Evolutionary conservation across 37 sponge, comb jelly and placozoan genomes (phyloP).

Genomic region (Beroe ovata): DNA sequence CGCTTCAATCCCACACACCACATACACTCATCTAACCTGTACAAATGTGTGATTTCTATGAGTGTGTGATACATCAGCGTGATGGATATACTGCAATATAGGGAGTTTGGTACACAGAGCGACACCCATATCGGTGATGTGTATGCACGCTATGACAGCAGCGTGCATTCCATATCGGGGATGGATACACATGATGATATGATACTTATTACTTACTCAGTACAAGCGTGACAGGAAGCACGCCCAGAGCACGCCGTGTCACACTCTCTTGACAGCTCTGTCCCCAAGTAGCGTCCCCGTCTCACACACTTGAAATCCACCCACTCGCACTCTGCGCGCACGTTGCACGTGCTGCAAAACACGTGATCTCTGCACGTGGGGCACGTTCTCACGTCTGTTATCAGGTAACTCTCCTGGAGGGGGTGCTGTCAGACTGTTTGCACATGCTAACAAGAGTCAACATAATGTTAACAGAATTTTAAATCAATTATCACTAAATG

Average conservation of each 20-base stretch:
- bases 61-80: no score
- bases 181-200: no score
- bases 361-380: not conserved
- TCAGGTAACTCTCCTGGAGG: not conserved
- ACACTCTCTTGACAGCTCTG: not conserved
- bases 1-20: constrained; percentile 30
- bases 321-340: constrained; percentile 54
- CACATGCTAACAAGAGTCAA: no score
- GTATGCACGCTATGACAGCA: no score
- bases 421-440: not conserved
- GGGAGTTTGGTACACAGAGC: no score
- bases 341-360: not conserved
- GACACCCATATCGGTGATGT: no score
- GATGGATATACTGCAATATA: no score
- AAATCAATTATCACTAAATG: no score
- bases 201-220: constrained; percentile 48
- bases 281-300: not conserved
- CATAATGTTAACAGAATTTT: no score
- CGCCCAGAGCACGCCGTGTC: not conserved
- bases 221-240: not conserved
- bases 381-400: not conserved
- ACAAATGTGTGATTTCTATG: no score
- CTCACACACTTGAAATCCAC: not conserved
- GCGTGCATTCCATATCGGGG: no score
- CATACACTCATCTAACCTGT: constrained; percentile 13